A percentile compares a stretch with the other conserved stretches of the same genome.
Conservation (phyloP, 37 sponge, comb jelly and placozoan genomes). For the Ephydatia muelleri region DNA sequence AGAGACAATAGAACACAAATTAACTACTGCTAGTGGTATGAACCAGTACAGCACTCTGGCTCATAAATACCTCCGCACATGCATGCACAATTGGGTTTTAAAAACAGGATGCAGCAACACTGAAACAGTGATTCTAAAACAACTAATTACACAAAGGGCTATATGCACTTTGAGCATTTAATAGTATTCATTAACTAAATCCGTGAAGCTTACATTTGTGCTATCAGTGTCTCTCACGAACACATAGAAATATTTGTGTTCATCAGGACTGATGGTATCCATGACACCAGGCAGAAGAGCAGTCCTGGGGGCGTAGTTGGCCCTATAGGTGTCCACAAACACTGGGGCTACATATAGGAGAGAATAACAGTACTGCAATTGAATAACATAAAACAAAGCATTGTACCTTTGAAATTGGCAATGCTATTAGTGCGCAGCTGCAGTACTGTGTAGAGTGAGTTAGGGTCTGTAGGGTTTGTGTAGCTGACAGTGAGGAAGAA, state of each 20-base stretch:
- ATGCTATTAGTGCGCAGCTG: neutral
- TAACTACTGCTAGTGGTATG: neutral
- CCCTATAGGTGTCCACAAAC: neutral
- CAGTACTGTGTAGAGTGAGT: neutral
- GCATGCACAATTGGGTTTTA: too few relatives aligned
- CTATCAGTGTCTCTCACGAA: neutral
- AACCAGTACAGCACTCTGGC: too few relatives aligned
- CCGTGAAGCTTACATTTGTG: neutral
- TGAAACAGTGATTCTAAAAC: too few relatives aligned
- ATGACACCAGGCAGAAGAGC: neutral
- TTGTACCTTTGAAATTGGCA: neutral
- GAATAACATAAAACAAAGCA: neutral
- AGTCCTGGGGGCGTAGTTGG: neutral
- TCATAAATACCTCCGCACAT: too few relatives aligned
- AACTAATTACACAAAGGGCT: too few relatives aligned
- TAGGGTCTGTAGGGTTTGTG: neutral
- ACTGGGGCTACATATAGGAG: neutral
- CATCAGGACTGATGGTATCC: neutral
- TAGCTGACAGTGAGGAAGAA: neutral
- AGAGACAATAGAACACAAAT: neutral
- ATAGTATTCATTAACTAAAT: too few relatives aligned
- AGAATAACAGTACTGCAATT: neutral
- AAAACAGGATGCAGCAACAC: too few relatives aligned
- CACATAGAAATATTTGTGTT: neutral
- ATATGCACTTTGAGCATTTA: too few relatives aligned